phyloP scores from a whole-genome alignment of 64 coral and sea anemone species.

The Acropora yongei region DNA sequence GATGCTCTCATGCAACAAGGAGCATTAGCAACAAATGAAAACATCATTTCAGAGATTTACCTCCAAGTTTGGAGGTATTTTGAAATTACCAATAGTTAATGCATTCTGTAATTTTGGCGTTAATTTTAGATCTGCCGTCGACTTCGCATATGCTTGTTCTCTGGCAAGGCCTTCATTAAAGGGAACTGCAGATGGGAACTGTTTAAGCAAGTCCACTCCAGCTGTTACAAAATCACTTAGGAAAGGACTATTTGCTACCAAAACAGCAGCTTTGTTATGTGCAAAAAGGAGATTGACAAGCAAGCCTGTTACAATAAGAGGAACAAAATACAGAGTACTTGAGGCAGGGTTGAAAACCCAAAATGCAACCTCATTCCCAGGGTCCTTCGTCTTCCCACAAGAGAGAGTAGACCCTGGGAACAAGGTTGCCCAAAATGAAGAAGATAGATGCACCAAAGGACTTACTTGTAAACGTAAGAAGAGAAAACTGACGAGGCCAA shows the following conservation, averaged over 20 bases:
- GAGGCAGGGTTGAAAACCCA: no score
- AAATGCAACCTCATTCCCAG: no score
- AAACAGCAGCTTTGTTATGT: neutral
- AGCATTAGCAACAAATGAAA: no score
- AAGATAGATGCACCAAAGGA: neutral
- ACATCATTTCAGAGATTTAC: no score
- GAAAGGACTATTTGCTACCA: constrained; percentile 21
- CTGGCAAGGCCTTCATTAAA: constrained; percentile 1
- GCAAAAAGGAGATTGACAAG: neutral
- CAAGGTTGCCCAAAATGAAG: no score
- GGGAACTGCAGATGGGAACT: neutral
- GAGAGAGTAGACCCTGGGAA: no score
- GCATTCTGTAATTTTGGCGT: neutral
- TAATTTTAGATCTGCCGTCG: constrained; percentile 33
- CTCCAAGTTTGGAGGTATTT: no score
- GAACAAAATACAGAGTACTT: neutral
- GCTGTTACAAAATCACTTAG: neutral
- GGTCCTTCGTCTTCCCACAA: no score
- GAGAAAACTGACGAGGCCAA: neutral
- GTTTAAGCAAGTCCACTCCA: neutral
- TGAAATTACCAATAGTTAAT: neutral
- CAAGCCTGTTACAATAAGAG: neutral
- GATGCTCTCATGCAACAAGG: no score
- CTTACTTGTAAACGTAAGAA: neutral
- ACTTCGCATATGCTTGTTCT: constrained; percentile 49